Conservation (phyloP, 2,888 invertebrate species). For the Mycalesis mineus region DNA sequence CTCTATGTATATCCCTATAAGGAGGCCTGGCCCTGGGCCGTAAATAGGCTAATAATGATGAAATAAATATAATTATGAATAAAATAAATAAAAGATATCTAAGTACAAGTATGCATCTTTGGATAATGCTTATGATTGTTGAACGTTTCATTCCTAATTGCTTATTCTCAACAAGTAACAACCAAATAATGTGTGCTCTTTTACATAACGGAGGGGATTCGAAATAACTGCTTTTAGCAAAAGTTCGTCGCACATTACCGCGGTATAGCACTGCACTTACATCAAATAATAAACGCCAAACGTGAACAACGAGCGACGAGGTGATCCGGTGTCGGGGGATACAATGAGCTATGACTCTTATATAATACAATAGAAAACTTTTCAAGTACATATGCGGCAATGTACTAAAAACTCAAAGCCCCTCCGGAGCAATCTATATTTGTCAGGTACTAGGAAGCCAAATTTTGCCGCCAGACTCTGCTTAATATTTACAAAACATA, state of each 20-base stretch:
- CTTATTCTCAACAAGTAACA: constrained; percentile 57
- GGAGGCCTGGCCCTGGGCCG: no score
- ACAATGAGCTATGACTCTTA: no score
- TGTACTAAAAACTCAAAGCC: neutral
- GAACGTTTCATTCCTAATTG: constrained; percentile 38
- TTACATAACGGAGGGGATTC: constrained; percentile 44
- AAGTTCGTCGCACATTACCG: neutral
- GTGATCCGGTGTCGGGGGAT: no score
- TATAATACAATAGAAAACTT: no score
- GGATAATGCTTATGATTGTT: neutral
- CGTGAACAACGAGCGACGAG: no score
- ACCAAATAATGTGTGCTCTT: constrained; percentile 48
- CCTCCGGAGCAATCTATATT: constrained; percentile 61
- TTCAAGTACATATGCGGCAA: neutral
- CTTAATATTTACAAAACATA: constrained; percentile 20
- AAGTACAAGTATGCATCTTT: neutral
- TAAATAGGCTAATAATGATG: no score
- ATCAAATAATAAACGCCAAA: no score
- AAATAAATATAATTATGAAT: no score
- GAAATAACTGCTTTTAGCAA: constrained; percentile 15
- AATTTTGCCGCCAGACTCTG: constrained; percentile 67
- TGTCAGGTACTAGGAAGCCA: constrained; percentile 78
- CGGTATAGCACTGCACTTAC: neutral
- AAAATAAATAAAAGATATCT: no score
- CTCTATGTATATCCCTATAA: no score